Evolutionary conservation across 2,797 vertebrate species (phyloP), one percentile per base, ranked within the genome.

Genomic region (Peromyscus eremicus): DNA sequence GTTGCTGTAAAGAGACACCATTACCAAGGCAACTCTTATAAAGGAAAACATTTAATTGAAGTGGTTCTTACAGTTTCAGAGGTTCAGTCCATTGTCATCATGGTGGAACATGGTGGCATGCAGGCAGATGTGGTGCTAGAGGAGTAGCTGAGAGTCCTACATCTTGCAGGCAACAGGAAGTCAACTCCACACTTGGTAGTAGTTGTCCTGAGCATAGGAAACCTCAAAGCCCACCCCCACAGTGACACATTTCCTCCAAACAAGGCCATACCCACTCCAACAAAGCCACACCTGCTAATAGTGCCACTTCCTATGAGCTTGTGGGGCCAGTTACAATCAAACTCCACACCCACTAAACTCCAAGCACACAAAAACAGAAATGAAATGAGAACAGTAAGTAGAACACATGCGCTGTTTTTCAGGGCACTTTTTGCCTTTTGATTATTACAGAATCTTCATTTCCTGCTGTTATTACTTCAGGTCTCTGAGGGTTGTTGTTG

Each of bases 321-420:
- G 40, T 23, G 23, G 70, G 71, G 37, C 37, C 71, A 25, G 2
- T 13, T 43, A 1, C 21, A 43, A 12, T 43, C 71, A 75, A 75
- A 27, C 10, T 25, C 71, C 23, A 73, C 23, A 40, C 37, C 37
- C 14, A 89, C 17, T 23, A 52, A 80, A 46, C 23, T 57, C 25
- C 9, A 23, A 71, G 57, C 57, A 93, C 17, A 52, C 62, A 92
- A 40, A 76, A 76, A 2, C 68, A 86, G 40, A 62, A 84, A 19
- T 6, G 13, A 46, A 79, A n/a, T 87, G 80, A 96, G n/a, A 14
- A 34, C 77, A 60, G 49, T 95, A 37, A 95, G 85, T n/a, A 87
- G 5, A 81, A 25, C 43, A 52, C 1, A 19, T 11, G 7, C 16
- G 40, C 70, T 87, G 43, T n/a, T 77, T 92, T 91, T 92, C 43